Percentiles rank a stretch among this genome's conserved stretches.
phyloP scores from a whole-genome alignment of 2,113 vertebrate genomes.

The Peucedramus taeniatus region DNA sequence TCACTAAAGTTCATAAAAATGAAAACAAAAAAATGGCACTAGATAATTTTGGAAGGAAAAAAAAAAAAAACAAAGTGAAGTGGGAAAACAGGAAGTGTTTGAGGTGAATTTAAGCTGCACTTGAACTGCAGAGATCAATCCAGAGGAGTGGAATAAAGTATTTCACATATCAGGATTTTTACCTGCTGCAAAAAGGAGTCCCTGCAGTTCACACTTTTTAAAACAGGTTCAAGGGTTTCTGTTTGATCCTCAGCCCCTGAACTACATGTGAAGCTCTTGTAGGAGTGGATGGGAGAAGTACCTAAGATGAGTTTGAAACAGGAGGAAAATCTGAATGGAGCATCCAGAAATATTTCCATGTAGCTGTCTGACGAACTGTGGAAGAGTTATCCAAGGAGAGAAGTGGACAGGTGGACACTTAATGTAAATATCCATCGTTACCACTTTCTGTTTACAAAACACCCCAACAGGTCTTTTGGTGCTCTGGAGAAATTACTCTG shows the following conservation, averaged over 20 bases:
- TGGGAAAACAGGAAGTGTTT: neutral
- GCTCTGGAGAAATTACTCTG: neutral
- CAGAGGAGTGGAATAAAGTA: neutral
- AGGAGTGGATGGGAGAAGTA: neutral
- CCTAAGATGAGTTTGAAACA: neutral
- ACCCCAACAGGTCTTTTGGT: neutral
- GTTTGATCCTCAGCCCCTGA: neutral
- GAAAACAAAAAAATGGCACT: neutral
- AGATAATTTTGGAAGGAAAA: neutral
- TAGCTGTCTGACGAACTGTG: neutral
- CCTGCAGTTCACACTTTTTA: neutral
- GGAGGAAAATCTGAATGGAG: neutral
- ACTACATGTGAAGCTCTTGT: neutral
- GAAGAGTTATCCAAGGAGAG: neutral
- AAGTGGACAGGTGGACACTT: neutral
- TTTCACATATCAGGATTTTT: neutral
- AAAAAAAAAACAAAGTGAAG: neutral
- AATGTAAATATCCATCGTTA: neutral
- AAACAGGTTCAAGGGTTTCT: neutral
- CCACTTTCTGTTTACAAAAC: neutral
- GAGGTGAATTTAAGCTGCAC: neutral
- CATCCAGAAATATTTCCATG: neutral
- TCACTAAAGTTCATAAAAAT: neutral
- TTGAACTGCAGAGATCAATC: neutral
- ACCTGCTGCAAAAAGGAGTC: neutral